A percentile compares a stretch with the other conserved stretches of the same genome.
These are phyloP conservation scores for Aspidiotus rigidus DNA, from an alignment of 2,888 invertebrate species.

Conservation along the genomic window DNA sequence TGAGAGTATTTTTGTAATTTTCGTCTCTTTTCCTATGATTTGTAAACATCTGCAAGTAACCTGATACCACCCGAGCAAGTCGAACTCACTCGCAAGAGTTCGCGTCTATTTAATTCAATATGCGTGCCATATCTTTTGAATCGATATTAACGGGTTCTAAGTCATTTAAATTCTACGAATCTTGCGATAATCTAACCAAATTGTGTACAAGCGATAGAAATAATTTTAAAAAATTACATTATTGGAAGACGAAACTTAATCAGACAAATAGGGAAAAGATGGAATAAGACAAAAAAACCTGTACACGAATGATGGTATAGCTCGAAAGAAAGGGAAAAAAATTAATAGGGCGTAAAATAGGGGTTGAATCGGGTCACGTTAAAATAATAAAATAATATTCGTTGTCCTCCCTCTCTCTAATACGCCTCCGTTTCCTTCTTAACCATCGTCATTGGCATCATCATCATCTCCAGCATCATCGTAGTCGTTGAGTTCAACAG, in stretches of 20 bases:
- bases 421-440: constrained; percentile 3
- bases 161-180: too few species aligned
- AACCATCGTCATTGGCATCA: constrained; percentile 16
- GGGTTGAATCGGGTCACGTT: constrained; percentile 32
- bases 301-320: neutral
- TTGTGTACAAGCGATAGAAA: neutral
- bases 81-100: too few species aligned
- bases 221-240: constrained; percentile 12
- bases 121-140: too few species aligned
- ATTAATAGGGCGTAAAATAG: constrained; percentile 33
- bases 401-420: constrained; percentile 11
- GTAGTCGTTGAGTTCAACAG: constrained; percentile 26
- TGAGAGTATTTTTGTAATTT: too few species aligned
- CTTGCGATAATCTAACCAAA: too few species aligned
- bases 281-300: neutral
- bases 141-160: too few species aligned
- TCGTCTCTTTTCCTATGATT: too few species aligned
- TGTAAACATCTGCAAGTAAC: too few species aligned
- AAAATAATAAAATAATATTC: constrained; percentile 33
- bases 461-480: neutral
- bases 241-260: constrained; percentile 4
- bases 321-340: constrained; percentile 11
- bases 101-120: too few species aligned
- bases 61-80: too few species aligned
- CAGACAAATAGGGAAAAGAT: constrained; percentile 3